Evolutionary conservation across 2,113 vertebrate species (phyloP).

Genomic region (Hystrix cristata): DNA sequence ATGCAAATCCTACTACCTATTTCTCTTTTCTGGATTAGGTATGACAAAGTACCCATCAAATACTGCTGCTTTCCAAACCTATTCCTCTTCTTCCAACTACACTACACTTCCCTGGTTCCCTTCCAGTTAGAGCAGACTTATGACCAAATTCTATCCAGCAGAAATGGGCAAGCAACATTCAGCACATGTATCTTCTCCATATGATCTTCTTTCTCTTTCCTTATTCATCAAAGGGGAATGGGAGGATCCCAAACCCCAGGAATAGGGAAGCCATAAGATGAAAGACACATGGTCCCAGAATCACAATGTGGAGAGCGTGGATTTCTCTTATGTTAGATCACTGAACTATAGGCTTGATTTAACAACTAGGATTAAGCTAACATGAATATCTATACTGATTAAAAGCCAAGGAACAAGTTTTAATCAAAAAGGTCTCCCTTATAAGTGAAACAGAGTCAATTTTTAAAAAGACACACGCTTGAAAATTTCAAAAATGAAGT

Average conservation of each 20-base stretch:
- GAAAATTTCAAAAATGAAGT: conserved; percentile 44
- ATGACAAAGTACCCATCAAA: conserved; percentile 43
- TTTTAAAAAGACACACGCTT: conserved; percentile 50
- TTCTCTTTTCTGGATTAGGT: conserved; percentile 46
- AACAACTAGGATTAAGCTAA: conserved; percentile 21
- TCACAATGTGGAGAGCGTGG: neutral
- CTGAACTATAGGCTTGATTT: neutral
- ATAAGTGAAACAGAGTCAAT: conserved; percentile 8
- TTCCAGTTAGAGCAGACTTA: neutral
- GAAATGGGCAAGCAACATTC: neutral
- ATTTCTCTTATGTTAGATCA: conserved; percentile 22
- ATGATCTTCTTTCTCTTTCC: conserved; percentile 25
- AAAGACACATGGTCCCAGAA: conserved; percentile 4
- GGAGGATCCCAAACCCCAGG: neutral
- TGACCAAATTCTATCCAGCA: conserved; percentile 41
- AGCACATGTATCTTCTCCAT: neutral
- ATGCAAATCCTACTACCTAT: neutral
- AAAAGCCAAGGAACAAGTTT: conserved; percentile 34
- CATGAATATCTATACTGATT: conserved; percentile 9
- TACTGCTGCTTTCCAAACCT: conserved; percentile 23
- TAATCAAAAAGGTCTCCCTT: conserved; percentile 50
- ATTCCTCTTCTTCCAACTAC: conserved; percentile 4
- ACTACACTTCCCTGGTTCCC: neutral
- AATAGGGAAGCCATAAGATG: neutral
- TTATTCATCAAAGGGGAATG: neutral